Conservation (phyloP, 2,113 vertebrate species). For the Capreolus pygargus region DNA sequence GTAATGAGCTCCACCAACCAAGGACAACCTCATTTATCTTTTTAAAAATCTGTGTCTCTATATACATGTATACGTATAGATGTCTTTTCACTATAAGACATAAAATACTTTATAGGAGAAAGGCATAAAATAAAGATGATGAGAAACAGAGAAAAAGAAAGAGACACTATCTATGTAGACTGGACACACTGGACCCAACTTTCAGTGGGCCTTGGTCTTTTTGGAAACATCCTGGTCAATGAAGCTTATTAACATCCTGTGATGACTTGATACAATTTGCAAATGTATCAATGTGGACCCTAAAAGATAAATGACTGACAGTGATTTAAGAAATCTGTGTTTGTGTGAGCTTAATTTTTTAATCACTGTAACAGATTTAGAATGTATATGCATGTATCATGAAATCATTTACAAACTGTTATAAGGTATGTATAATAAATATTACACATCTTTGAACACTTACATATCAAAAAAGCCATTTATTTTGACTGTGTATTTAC, state of each 20-base stretch:
- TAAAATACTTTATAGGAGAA: background rate
- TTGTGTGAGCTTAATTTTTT: background rate
- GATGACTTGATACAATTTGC: background rate
- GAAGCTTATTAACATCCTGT: background rate
- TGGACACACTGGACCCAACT: too few species aligned
- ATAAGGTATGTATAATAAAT: background rate
- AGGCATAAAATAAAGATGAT: background rate
- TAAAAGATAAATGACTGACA: background rate
- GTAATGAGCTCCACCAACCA: background rate
- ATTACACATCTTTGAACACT: background rate
- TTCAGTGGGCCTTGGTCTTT: background rate
- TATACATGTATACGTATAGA: background rate
- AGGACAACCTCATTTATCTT: background rate
- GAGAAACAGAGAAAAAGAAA: background rate
- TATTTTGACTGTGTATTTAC: slow-evolving; percentile 27
- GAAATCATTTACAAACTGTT: background rate
- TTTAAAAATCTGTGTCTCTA: background rate
- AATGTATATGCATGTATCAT: background rate
- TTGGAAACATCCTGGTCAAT: background rate
- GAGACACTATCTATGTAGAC: background rate
- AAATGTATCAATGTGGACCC: background rate
- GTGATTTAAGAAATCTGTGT: background rate
- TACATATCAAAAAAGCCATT: slow-evolving; percentile 1
- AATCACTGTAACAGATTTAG: background rate
- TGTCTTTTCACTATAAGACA: background rate